Conservation (phyloP, 2,888 invertebrate genomes). For the Xiphydria camelus region DNA sequence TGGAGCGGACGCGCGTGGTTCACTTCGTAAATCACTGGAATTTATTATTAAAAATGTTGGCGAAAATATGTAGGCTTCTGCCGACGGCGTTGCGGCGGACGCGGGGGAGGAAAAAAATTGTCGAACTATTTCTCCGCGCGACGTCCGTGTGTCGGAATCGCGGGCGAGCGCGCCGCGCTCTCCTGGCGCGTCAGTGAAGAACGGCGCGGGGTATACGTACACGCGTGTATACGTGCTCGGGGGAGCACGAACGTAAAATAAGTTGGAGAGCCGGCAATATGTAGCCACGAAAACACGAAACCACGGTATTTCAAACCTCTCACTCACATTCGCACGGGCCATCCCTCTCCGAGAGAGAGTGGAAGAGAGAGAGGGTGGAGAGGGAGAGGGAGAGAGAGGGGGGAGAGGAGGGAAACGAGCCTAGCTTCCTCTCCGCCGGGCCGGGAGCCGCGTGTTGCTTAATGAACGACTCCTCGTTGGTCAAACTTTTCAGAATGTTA, state of each 20-base stretch:
- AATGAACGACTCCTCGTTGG: conserved; percentile 33
- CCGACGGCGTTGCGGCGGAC: background rate
- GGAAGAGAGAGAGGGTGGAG: too few relatives aligned
- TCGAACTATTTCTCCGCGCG: background rate
- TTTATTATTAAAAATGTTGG: conserved; percentile 2
- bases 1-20: background rate
- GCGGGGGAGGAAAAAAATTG: background rate
- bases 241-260: conserved; percentile 16
- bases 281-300: conserved; percentile 30
- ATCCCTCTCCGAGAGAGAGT: too few relatives aligned
- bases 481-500: conserved; percentile 33
- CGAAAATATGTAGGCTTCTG: conserved; percentile 5
- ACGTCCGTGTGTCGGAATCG: too few relatives aligned
- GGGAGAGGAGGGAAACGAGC: too few relatives aligned
- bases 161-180: background rate
- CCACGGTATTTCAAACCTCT: conserved; percentile 31
- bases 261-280: conserved; percentile 23
- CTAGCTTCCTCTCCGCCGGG: too few relatives aligned
- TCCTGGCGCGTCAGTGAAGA: conserved; percentile 6
- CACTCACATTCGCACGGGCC: conserved; percentile 22
- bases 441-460: too few relatives aligned
- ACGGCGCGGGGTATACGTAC: conserved; percentile 8
- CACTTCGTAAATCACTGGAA: conserved; percentile 5
- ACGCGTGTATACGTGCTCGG: conserved; percentile 3
- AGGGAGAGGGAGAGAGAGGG: too few relatives aligned